Base-by-base conservation (phyloP, 2,113 vertebrate species). In the Salvelinus alpinus region DNA sequence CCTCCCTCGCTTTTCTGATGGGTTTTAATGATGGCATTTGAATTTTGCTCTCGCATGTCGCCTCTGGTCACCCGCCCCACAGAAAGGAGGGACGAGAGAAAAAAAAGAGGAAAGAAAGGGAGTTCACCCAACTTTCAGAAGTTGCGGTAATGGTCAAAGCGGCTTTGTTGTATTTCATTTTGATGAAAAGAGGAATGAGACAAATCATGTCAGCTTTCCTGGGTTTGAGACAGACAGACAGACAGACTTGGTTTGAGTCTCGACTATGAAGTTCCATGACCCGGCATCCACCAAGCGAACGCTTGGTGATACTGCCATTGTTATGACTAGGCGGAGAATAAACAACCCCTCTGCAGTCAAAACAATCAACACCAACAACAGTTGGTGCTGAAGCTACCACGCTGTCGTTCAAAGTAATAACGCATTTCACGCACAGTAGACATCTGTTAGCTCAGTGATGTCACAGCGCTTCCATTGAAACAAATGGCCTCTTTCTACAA, bases 11-110 rank as follows among this genome's bases (percentile, higher is more conserved):
- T 74, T 74, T 34, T 74, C 48, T 85, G 75, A 86, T 84, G 76
- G 76, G 79, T 85, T 91, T 90, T 91, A 88, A 91, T 89, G 90
- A 91, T 81, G 83, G 76, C 78, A 86, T 91, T 89, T 90, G 90
- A 91, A 91, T 92, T 88, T 87, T 71, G 64, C 75, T 74, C 77
- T 79, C 44, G 74, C 80, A 66, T 70, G 47, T 64, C 44, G 60
- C 76, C 78, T 81, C 75, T 16, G 74, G 80, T 60, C 29, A 65
- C 12, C 22, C 44, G 83, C 60, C 84, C 82, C 38, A 44, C 38
- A 71, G 75, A 1, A 70, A 67, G 79, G 70, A 7, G 75, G n/a
- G 14, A 3, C 11, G 9, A 44, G 38, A 44, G 38, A 44, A 44
- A 44, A 38, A 44, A 44, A 44, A 44, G 38, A 44, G 38, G 2